Conservation (phyloP, 2,888 invertebrate genomes). For the Bugulina stolonifera region DNA sequence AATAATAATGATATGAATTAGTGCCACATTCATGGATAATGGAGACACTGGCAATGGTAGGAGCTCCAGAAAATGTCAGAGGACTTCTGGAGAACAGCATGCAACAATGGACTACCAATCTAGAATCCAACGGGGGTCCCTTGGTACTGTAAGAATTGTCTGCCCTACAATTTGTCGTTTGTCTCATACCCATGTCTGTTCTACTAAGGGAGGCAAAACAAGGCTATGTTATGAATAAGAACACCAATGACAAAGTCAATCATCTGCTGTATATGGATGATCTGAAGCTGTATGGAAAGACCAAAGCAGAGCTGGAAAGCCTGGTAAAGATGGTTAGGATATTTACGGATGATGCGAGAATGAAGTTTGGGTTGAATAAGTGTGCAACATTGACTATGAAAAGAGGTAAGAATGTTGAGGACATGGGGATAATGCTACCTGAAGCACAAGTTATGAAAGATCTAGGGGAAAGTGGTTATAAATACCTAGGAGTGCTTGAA, state of each 20-base stretch:
- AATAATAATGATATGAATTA: no score
- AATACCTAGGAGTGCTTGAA: not conserved
- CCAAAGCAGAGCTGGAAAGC: not conserved
- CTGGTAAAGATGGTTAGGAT: not conserved
- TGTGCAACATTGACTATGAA: constrained; percentile 1
- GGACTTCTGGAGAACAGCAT: not conserved
- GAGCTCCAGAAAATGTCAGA: not conserved
- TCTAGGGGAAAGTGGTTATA: not conserved
- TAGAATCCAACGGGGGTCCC: not conserved
- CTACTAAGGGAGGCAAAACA: not conserved
- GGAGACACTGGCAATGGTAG: not conserved
- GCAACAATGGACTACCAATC: not conserved
- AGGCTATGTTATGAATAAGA: not conserved
- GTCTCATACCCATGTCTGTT: not conserved
- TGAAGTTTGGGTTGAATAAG: not conserved
- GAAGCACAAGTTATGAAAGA: not conserved
- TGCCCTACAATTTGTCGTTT: not conserved
- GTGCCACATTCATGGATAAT: constrained; percentile 15
- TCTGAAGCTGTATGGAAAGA: no score
- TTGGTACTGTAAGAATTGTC: not conserved
- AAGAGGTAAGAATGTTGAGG: not conserved
- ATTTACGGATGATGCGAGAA: not conserved
- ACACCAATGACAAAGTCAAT: no score
- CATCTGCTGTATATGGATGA: no score
- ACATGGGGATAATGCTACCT: not conserved